Base-by-base conservation (phyloP, 2,113 vertebrate species). In the Gallinago jamesoni region DNA sequence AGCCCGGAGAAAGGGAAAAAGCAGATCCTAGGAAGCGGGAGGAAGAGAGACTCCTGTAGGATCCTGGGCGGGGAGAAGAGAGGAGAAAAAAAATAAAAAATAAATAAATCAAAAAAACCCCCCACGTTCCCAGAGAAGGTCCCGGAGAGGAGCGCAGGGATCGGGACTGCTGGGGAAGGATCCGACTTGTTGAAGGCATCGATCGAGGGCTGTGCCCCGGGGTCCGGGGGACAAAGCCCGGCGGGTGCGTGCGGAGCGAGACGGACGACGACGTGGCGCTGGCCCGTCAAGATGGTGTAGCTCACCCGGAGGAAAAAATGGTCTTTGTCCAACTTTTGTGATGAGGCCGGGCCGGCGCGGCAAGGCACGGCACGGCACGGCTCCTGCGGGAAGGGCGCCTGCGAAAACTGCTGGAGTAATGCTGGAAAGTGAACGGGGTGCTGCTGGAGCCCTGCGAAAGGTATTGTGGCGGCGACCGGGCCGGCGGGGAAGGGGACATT, bases 321-420 rank as follows among this genome's bases (percentile, higher is more conserved):
- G 28, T 39, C 95, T 95, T 97, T 92, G 85, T 91, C 66, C 87
- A 92, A 86, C 92, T 96, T 96, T 92, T 33, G 70, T 84, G 95
- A 70, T 62, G 81, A 56, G 67, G 52, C 81, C 60, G 64, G 41
- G 22, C 17, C 69, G 77, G 90, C 74, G n/a, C 37, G 77, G 75
- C 87, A 47, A 66, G 77, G 90, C 74, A 35, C 37, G 77, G 75
- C 87, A 47, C 69, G 77, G 90, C 74, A 35, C 37, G 77, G 75
- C 87, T 73, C 10, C 37, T 19, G 73, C 60, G 31, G 67, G 84
- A 91, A 93, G 67, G 77, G 43, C 39, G 89, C 21, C 91, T 53
- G 66, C 57, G 55, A 31, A 59, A 63, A 23, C 78, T 43, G 62
- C 86, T 33, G 6, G 87, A 94, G 60, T 55, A 77, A 84, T 70